Percentiles rank a stretch among this genome's conserved stretches.
These are phyloP conservation scores for Acinonyx jubatus DNA, from an alignment of 2,113 vertebrate genomes.

Conservation along the genomic window DNA sequence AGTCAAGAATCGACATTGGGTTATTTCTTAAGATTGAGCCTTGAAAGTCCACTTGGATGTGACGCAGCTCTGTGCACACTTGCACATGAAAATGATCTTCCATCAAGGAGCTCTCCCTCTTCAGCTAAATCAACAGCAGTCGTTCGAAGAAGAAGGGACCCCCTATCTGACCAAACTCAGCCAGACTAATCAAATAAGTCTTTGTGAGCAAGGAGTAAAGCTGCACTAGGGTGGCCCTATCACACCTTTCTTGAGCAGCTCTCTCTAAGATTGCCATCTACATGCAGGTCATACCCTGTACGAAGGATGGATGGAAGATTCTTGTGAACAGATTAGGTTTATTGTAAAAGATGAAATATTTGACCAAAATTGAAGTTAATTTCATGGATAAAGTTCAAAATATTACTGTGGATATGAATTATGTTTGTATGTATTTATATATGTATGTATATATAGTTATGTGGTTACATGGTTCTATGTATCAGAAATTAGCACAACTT, in stretches of 20 bases:
- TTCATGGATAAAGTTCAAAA: conserved; percentile 11
- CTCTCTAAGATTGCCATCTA: not conserved
- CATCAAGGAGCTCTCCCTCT: not conserved
- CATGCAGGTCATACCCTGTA: not conserved
- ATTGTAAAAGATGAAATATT: not conserved
- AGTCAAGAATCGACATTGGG: not conserved
- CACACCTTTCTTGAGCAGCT: not conserved
- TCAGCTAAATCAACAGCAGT: not conserved
- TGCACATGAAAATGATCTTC: not conserved
- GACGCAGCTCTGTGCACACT: not conserved
- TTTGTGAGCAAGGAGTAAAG: not conserved
- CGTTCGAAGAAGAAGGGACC: not conserved
- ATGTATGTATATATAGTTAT: not conserved
- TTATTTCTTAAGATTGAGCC: conserved; percentile 10
- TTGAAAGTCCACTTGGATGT: not conserved
- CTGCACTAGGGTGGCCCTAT: not conserved
- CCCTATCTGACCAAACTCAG: not conserved
- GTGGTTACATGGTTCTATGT: not conserved
- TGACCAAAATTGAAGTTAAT: not conserved
- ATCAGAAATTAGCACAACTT: conserved; percentile 8
- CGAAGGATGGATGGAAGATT: not conserved
- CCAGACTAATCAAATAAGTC: not conserved
- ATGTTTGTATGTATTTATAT: not conserved
- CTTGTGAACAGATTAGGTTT: not conserved
- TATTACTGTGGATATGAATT: not conserved